Percentiles rank a stretch among this genome's conserved stretches.
phyloP scores from a whole-genome alignment of 1,140 invertebrate genomes.

The Helicorthomorpha holstii region DNA sequence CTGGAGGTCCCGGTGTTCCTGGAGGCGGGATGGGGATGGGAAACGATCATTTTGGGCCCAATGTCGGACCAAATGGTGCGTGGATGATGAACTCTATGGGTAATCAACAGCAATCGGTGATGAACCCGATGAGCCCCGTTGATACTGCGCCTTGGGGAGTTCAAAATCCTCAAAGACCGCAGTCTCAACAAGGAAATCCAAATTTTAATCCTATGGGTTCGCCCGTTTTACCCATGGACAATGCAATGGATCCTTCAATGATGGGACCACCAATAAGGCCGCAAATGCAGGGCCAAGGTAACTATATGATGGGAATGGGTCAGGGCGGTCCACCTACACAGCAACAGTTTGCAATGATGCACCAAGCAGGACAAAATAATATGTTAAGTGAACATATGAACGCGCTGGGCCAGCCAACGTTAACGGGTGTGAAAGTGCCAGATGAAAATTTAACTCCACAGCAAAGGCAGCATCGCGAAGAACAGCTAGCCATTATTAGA shows the following conservation, averaged over 20 bases:
- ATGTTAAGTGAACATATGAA: neutral
- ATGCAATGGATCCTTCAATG: neutral
- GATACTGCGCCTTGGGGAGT: neutral
- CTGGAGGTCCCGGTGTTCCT: slow-evolving; percentile 69
- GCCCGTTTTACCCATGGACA: too few species aligned
- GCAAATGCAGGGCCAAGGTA: neutral
- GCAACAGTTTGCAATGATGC: neutral
- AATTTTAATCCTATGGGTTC: neutral
- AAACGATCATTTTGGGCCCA: too few species aligned
- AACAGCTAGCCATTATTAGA: slow-evolving; percentile 71
- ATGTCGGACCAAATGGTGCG: too few species aligned
- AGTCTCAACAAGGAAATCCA: neutral
- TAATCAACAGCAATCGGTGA: neutral
- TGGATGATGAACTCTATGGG: too few species aligned
- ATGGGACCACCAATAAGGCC: neutral
- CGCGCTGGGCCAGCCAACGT: neutral
- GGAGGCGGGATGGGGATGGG: neutral
- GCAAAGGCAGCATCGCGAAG: slow-evolving; percentile 80
- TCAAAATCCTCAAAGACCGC: neutral
- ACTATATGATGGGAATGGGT: slow-evolving; percentile 4
- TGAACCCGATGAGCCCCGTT: neutral
- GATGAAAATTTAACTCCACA: slow-evolving; percentile 93
- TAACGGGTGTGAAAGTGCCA: slow-evolving; percentile 55
- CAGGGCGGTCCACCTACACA: neutral
- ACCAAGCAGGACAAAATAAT: neutral